Percentiles rank a stretch among this genome's conserved stretches.
phyloP scores from a whole-genome alignment of 1,140 invertebrate species.

The Saccostrea glomerata region DNA sequence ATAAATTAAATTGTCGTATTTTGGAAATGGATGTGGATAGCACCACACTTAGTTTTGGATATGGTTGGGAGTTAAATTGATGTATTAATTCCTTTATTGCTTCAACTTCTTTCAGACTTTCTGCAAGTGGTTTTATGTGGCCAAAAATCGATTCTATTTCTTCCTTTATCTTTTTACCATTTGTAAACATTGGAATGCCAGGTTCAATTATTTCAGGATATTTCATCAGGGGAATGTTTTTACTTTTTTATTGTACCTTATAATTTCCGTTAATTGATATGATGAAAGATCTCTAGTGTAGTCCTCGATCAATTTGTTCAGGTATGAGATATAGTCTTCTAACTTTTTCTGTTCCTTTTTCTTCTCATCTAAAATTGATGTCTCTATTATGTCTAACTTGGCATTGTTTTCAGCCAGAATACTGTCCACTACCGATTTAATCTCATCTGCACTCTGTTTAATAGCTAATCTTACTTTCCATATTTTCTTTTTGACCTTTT shows the following conservation, averaged over 20 bases:
- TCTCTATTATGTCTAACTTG: not conserved
- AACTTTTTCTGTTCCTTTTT: not conserved
- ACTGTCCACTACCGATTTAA: not conserved
- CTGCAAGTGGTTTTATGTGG: not conserved
- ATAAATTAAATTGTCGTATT: not conserved
- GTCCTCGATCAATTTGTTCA: not conserved
- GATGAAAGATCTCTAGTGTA: not conserved
- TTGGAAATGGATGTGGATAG: not conserved
- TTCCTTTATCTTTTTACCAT: not conserved
- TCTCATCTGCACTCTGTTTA: not conserved
- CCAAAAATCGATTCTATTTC: not conserved
- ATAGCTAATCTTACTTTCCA: not conserved
- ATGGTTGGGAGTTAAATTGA: not conserved
- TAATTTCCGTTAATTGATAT: not conserved
- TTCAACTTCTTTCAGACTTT: not conserved
- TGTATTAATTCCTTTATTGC: not conserved
- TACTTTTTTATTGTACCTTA: not conserved
- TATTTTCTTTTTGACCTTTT: not conserved
- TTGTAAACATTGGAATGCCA: not conserved
- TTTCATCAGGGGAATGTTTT: not conserved
- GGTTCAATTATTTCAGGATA: not conserved
- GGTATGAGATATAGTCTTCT: not conserved
- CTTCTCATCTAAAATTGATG: not conserved
- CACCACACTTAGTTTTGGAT: not conserved
- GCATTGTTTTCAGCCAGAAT: not conserved